Conservation (phyloP, 2,113 vertebrate genomes). For the Epinephelus lanceolatus region DNA sequence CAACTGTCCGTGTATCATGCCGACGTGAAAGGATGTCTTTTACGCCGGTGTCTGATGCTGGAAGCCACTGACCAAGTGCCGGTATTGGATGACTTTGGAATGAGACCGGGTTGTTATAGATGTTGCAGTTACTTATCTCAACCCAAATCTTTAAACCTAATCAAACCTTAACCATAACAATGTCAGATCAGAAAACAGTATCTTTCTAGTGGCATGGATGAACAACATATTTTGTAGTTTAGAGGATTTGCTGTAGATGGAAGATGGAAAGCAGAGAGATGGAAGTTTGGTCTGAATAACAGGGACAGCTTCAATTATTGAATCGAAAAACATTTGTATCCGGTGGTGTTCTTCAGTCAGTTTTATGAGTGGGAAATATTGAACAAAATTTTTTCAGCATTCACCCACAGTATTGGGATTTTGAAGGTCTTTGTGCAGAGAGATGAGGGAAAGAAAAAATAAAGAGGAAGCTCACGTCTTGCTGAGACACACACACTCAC, state of each 20-base stretch:
- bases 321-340: not conserved
- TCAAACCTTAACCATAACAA: not conserved
- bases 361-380: not conserved
- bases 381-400: not conserved
- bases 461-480: not conserved
- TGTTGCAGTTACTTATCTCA: too few species aligned
- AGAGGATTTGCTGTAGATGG: not conserved
- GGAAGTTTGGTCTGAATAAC: not conserved
- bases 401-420: slow-evolving; percentile 4
- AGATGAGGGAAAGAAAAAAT: slow-evolving; percentile 8
- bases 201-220: not conserved
- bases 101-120: too few species aligned
- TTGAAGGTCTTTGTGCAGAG: slow-evolving; percentile 3
- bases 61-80: too few species aligned
- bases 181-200: not conserved
- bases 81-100: too few species aligned
- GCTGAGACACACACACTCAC: not conserved
- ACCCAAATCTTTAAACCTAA: not conserved
- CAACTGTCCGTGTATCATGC: too few species aligned
- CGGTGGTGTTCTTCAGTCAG: not conserved
- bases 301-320: not conserved
- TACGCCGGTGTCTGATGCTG: too few species aligned
- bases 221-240: not conserved
- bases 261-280: too few species aligned
- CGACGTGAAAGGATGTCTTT: too few species aligned